phyloP scores from a whole-genome alignment of 1,140 invertebrate genomes.

The Drosophila seguyi region DNA sequence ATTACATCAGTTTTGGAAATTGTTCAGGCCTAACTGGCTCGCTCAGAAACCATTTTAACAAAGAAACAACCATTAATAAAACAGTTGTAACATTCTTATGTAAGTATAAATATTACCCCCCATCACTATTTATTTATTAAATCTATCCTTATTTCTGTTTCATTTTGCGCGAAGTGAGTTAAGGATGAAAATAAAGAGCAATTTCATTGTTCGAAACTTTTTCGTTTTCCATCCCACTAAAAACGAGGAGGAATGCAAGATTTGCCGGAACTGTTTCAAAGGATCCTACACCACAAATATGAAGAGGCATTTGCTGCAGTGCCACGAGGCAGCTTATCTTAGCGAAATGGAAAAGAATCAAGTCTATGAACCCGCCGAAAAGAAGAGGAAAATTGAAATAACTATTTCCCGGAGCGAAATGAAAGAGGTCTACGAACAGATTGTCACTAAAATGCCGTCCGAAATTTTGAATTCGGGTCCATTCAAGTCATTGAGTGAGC shows the following conservation, averaged over 20 bases:
- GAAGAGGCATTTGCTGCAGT: neutral
- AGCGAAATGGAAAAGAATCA: neutral
- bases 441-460: neutral
- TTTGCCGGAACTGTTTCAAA: neutral
- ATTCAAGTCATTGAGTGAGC: neutral
- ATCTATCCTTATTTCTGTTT: neutral
- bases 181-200: neutral
- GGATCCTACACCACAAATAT: conserved; percentile 3
- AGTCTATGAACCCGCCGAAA: neutral
- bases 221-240: conserved; percentile 6
- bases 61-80: neutral
- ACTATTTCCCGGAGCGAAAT: neutral
- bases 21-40: neutral
- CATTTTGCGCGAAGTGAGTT: neutral
- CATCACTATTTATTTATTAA: no score
- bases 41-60: neutral
- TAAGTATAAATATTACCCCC: neutral
- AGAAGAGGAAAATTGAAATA: conserved; percentile 1
- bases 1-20: neutral
- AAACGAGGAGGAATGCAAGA: conserved; percentile 4
- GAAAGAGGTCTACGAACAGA: neutral
- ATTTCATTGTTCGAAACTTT: neutral
- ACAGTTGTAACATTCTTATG: neutral
- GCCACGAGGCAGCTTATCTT: neutral
- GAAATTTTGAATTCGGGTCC: neutral